Evolutionary conservation across 2,888 invertebrate species (phyloP), one percentile per base, ranked within the genome.

Genomic region (Patella caerulea): DNA sequence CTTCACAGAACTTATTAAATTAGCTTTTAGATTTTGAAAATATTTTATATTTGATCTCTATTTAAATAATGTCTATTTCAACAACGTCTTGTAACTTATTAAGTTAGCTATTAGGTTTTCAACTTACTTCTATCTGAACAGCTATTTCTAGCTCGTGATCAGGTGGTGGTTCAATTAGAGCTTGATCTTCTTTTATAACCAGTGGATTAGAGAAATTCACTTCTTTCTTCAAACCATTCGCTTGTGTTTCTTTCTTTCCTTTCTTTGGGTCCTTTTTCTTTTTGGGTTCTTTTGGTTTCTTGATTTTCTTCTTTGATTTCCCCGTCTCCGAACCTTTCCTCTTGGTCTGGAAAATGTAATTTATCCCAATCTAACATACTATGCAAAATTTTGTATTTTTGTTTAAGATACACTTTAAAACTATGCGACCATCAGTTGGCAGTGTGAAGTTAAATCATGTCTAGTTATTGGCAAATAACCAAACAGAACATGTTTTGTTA

Each of bases 61-160:
- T 45, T 45, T 45, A 45, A 34, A 45, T 45, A 45, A 45, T 45
- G 34, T 45, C 34, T 24, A 9, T 45, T 45, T 45, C 0, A 45
- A 45, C 9, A 45, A 9, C 45, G 3, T 45, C 7, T 45, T 7
- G 45, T 45, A 45, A 1, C 34, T 34, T 34, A 34, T 3, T 34
- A 34, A 34, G 34, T 34, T 34, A 34, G 34, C 45, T 45, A 45
- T 7, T 9, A 45, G 45, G 1, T 5, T 34, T 34, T 5, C 34
- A 12, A 19, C 72, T 77, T 77, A 86, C 86, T 83, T 88, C 86
- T 54, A 89, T 83, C 78, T 86, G 87, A 73, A 89, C 83, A 75
- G 85, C 84, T 53, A 86, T 83, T 54, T 83, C 83, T 78, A 85
- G 76, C 72, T 88, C 88, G 3, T 83, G 79, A 55, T 86, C 87